Base-by-base conservation (phyloP, 2,888 invertebrate species). In the Melipona bicolor region DNA sequence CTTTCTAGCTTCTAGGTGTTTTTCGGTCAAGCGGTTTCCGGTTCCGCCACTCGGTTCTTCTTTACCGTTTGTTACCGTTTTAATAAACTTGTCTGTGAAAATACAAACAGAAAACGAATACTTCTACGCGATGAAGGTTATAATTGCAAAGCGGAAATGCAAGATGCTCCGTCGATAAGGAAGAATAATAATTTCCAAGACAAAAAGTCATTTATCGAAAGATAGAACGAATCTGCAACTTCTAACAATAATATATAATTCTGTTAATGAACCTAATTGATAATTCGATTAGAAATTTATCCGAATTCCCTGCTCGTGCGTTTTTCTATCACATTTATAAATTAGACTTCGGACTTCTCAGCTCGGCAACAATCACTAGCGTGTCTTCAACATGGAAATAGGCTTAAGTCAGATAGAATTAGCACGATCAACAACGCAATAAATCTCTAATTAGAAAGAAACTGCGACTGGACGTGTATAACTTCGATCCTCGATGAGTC, bases 291-390 rank as follows among this genome's bases (percentile, higher is more conserved):
- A 19, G 21, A 4, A 49, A 49, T 61, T 36, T 59, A 62, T 43
- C 9, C 19, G 54, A 52, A 32, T 64, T 59, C 32, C 62, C 88
- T 88, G 73, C 84, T 73, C 84, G 54, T 71, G 77, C 88, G 76
- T 77, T 83, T 68, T 69, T 84, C 86, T 89, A 89, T 89, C 89
- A 89, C 89, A 90, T 90, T 86, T 82, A 87, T 74, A 87, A 88
- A 80, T 87, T 83, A 87, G 86, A 89, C 67, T 79, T 87, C 80
- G 83, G 78, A 85, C 65, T 77, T 85, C 70, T 81, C 81, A 72
- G 79, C 78, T 79, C 87, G 79, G 82, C 81, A 80, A 81, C 79
- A 74, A 87, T 82, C 87, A 71, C 79, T 80, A 81, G 54, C 70
- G 49, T 59, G 76, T 72, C 73, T 27, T 81, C 73, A 82, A 79